Evolutionary conservation across 1,140 invertebrate genomes (phyloP).

Genomic region (Pseudoatta argentina): DNA sequence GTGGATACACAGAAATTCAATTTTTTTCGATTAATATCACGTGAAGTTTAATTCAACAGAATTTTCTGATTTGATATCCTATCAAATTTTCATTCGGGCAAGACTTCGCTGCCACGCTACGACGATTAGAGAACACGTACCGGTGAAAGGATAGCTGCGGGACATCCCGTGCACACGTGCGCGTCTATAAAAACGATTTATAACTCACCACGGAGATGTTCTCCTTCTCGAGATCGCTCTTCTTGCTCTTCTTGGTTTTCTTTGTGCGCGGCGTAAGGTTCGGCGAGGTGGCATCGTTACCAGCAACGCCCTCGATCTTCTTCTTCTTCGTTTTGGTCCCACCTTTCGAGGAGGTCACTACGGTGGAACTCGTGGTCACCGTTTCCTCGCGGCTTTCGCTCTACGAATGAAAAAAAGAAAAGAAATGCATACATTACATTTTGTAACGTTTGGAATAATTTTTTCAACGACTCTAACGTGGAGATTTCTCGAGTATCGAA

Average conservation of each 20-base stretch:
- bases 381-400: slow-evolving; percentile 84
- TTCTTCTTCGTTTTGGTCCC: slow-evolving; percentile 84
- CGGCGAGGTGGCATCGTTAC: slow-evolving; percentile 83
- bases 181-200: slow-evolving; percentile 56
- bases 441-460: neutral
- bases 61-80: neutral
- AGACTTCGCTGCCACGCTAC: neutral
- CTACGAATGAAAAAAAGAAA: slow-evolving; percentile 67
- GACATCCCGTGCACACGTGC: slow-evolving; percentile 35
- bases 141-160: slow-evolving; percentile 41
- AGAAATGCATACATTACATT: neutral
- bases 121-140: slow-evolving; percentile 5
- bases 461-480: neutral
- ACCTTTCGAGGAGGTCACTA: slow-evolving; percentile 74
- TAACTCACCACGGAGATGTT: slow-evolving; percentile 89
- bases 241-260: slow-evolving; percentile 88
- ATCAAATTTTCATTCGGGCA: slow-evolving; percentile 3
- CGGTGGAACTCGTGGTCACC: slow-evolving; percentile 78
- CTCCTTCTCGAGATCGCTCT: slow-evolving; percentile 88
- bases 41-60: neutral
- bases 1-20: too few relatives aligned
- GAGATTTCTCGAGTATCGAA: neutral
- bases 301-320: slow-evolving; percentile 82
- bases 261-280: slow-evolving; percentile 86
- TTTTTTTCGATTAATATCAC: neutral